phyloP scores from a whole-genome alignment of 2,797 vertebrate species.

The Bradypodion pumilum region DNA sequence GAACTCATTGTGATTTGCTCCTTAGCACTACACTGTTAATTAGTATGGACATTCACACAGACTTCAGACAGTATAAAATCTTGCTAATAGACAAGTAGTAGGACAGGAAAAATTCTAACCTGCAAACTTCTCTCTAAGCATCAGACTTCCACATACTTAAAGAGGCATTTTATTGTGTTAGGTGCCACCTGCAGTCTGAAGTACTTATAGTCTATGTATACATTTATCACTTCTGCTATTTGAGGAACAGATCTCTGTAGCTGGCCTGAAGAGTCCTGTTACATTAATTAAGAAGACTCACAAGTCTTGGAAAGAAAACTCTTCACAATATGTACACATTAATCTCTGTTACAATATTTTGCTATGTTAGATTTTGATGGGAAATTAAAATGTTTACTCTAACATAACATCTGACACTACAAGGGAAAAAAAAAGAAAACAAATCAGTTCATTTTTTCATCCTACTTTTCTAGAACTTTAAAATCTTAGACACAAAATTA shows the following conservation, averaged over 20 bases:
- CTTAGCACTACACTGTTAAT: background rate
- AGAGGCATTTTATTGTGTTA: background rate
- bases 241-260: background rate
- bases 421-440: too few relatives aligned
- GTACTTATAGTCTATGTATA: background rate
- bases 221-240: background rate
- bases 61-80: background rate
- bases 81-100: background rate
- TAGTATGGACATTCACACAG: background rate
- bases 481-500: too few relatives aligned
- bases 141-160: background rate
- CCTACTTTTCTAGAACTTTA: too few relatives aligned
- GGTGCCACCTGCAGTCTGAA: background rate
- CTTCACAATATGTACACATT: background rate
- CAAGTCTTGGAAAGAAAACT: background rate
- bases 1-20: too few relatives aligned
- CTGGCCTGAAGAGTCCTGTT: background rate
- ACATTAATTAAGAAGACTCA: background rate
- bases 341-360: too few relatives aligned
- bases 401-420: too few relatives aligned
- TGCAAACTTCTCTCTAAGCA: background rate
- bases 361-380: background rate
- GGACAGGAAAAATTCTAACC: background rate
- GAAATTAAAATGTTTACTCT: too few relatives aligned
- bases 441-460: too few relatives aligned